Percentiles rank a stretch among this genome's conserved stretches.
Evolutionary conservation across 1,140 invertebrate species (phyloP).

Genomic region (Platyura marginata): DNA sequence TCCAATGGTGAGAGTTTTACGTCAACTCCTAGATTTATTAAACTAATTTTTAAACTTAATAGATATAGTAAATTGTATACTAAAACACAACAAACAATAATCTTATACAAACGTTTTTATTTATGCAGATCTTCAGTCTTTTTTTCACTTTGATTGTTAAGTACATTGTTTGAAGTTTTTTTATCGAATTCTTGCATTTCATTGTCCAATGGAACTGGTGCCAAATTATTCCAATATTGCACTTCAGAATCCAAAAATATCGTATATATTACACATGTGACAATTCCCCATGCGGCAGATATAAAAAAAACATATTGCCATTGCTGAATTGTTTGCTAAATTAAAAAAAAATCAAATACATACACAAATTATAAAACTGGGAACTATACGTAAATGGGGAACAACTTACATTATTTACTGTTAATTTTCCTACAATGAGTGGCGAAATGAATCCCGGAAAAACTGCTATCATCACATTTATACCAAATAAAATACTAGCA

Average conservation of each 20-base stretch:
- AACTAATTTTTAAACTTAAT: too few species aligned
- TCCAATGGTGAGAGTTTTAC: too few species aligned
- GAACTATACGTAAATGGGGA: background rate
- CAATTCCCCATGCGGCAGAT: conserved; percentile 28
- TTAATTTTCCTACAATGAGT: conserved; percentile 35
- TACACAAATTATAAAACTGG: too few species aligned
- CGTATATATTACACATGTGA: conserved; percentile 31
- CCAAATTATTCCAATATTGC: conserved; percentile 38
- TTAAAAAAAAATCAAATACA: conserved; percentile 5
- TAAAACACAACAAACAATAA: too few species aligned
- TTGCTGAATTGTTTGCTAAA: conserved; percentile 42
- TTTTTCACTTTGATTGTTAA: too few species aligned
- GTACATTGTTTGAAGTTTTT: too few species aligned
- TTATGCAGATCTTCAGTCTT: too few species aligned
- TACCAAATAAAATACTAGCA: conserved; percentile 35
- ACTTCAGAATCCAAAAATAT: conserved; percentile 37
- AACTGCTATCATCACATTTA: conserved; percentile 30
- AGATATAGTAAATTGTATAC: too few species aligned
- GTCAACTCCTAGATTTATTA: too few species aligned
- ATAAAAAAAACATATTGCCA: conserved; percentile 47
- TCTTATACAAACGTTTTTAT: too few species aligned
- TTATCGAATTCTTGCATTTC: too few species aligned
- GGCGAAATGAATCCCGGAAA: conserved; percentile 37
- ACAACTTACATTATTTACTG: conserved; percentile 35
- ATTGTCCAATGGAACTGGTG: too few species aligned